Base-by-base conservation (phyloP, 1,140 invertebrate species). In the Diploscapter pachys region DNA sequence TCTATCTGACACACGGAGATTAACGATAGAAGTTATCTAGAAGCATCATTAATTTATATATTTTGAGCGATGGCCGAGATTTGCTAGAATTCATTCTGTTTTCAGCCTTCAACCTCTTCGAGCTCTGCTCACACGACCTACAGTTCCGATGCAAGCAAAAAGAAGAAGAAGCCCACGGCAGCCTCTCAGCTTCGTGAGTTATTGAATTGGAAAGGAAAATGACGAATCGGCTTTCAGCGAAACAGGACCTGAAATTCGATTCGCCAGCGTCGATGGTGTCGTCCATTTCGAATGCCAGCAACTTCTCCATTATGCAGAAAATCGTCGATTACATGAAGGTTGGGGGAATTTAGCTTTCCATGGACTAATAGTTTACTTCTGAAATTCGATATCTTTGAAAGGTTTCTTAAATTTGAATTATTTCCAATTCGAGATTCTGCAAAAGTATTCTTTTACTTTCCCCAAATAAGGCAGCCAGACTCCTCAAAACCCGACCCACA, bases 251-350 rank as follows among this genome's bases (percentile, higher is more conserved):
- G 62, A 65, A 74, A 49, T 74, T 69, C 59, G 63, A 72, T 53
- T 51, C 59, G n/a, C 31, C 64, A 71, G 48, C 48, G 31, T 31
- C 31, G 31, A 31, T 31, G 57, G 50, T 53, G 49, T 57, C 50
- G 67, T 4, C 51, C 49, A 13, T n/a, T 11, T 57, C 69, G 13
- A 80, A 80, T 61, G 91, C 93, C 79, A 94, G 95, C 83, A 91
- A 94, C 80, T 98, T 98, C 90, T 91, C 93, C 80, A 92, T 98
- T 31, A 87, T 99, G 65, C 93, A 95, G 2, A 96, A 96, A 88
- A 98, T 99, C 84, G 95, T 99, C 0, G 93, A 96, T 81, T 93
- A 96, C 85, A 94, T 99, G 93, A 94, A 91, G 87, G 78, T 76
- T 31, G 31, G 31, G 31, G 31, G 1, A 31, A 31, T 31, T 31